Base-by-base conservation (phyloP, 2,797 vertebrate species). In the Mycteria americana region DNA sequence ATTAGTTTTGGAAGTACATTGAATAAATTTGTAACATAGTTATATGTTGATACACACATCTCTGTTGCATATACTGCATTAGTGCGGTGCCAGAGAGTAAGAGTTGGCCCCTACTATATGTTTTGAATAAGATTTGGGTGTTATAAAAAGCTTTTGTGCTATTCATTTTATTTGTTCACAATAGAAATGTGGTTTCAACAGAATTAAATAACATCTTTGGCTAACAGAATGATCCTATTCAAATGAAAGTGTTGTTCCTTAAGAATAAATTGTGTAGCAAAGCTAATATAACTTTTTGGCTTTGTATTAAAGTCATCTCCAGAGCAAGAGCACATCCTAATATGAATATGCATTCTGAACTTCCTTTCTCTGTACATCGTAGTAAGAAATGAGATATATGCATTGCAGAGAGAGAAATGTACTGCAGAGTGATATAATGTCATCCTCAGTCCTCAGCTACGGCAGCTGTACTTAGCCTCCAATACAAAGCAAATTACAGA, bases 401-500 rank as follows among this genome's bases (percentile, higher is more conserved):
- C 13, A 24, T 37, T 75, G 50, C 75, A 92, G 79, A 89, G 57
- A 83, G 33, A 59, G 25, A 63, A 82, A 73, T 65, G n/a, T 5
- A 69, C 67, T 76, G 63, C 76, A 77, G 65, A 46, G 68, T 60
- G 69, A 50, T 77, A 64, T 4, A 92, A 91, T 80, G 62, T 72
- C 35, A 73, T 59, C 64, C 45, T 78, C 75, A 73, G 75, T 48
- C 75, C 78, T 91, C 78, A 69, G 72, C 86, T 41, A 39, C 54
- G 83, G 72, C 83, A 77, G 56, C 84, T 93, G 8, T 72, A 43
- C 68, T 85, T 87, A 85, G 77, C 69, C 74, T 88, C 69, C 89
- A 76, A 23, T 62, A 83, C 76, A 84, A 84, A 88, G 63, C 59
- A 94, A 93, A 94, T 92, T 95, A 79, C 72, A 88, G 84, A 88